Evolutionary conservation across 35 echinoderm and acorn worm species (phyloP).

Genomic region (Chiridota heheva): DNA sequence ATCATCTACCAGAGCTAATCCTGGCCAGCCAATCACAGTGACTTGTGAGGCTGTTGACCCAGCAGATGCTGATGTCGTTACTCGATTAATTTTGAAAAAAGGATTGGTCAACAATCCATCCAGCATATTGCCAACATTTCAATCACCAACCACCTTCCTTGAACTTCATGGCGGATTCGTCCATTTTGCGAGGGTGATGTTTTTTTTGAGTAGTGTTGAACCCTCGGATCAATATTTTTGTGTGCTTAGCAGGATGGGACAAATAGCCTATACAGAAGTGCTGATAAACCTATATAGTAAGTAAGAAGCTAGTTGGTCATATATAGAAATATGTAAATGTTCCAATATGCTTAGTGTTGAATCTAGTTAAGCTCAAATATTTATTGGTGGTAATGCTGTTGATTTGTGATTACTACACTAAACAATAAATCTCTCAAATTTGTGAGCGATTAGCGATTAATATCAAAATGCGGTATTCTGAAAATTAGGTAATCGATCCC

Average conservation of each 20-base stretch:
- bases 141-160: background rate
- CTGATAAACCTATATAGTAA: slow-evolving; percentile 16
- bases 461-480: background rate
- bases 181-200: background rate
- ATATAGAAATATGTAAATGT: background rate
- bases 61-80: background rate
- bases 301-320: background rate
- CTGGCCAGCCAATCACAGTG: slow-evolving; percentile 19
- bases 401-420: background rate
- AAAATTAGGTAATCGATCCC: too few species aligned
- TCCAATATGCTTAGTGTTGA: background rate
- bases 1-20: background rate
- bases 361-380: background rate
- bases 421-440: too few species aligned
- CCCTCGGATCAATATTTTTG: background rate
- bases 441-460: too few species aligned
- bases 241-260: background rate
- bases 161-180: background rate
- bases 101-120: background rate
- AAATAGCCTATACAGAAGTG: slow-evolving; percentile 8
- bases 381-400: background rate
- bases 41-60: background rate
- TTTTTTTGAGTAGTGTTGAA: background rate
- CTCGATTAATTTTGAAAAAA: background rate
- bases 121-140: background rate